Conservation (phyloP, 2,797 vertebrate genomes). For the Ciconia nigra region DNA sequence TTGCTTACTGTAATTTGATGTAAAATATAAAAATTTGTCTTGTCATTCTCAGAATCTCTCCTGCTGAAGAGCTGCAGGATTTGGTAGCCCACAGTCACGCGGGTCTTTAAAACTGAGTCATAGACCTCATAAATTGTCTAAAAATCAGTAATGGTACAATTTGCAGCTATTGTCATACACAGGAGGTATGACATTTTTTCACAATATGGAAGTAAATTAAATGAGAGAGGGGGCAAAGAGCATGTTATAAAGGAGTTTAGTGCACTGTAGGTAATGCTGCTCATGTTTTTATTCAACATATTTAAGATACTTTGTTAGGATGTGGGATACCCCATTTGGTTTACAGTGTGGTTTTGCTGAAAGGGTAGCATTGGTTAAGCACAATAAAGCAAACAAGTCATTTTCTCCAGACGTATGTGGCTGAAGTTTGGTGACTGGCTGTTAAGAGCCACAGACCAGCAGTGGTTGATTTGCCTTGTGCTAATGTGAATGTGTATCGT, state of each 20-base stretch:
- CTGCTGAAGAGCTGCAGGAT: background rate
- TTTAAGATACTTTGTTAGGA: background rate
- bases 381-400: background rate
- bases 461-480: background rate
- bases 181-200: background rate
- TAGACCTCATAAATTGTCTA: background rate
- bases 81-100: background rate
- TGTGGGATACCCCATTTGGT: background rate
- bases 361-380: background rate
- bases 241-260: background rate
- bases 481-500: background rate
- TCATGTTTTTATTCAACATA: background rate
- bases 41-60: background rate
- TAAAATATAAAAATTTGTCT: background rate
- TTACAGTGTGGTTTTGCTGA: constrained; percentile 11
- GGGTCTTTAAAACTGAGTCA: background rate
- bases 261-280: background rate
- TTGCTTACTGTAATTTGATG: background rate
- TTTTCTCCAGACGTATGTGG: background rate
- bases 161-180: background rate
- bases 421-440: background rate
- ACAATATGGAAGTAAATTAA: background rate
- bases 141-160: background rate
- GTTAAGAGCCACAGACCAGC: background rate
- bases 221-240: background rate